Conservation (phyloP, 35 echinoderm and acorn worm species). For the Ophiothrix spiculata region DNA sequence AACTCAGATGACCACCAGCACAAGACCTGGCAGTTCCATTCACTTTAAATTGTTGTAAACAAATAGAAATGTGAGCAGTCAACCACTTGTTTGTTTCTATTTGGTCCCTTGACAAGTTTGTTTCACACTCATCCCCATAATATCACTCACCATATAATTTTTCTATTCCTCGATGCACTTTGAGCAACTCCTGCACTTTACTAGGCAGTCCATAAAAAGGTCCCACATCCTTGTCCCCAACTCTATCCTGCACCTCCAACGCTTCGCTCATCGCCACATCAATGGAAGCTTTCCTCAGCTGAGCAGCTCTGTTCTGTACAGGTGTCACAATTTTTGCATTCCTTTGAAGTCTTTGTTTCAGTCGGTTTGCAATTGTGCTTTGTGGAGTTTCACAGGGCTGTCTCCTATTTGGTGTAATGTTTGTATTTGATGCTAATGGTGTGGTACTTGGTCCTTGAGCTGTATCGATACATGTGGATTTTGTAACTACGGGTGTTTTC, state of each 20-base stretch:
- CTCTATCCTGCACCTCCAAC: not conserved
- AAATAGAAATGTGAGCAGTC: too few species aligned
- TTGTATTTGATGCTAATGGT: not conserved
- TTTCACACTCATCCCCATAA: not conserved
- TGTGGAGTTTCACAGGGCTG: not conserved
- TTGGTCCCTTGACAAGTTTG: not conserved
- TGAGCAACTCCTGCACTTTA: conserved; percentile 68
- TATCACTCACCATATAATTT: conserved; percentile 66
- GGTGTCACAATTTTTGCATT: conserved; percentile 63
- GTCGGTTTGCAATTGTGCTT: conserved; percentile 24
- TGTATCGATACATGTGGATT: not conserved
- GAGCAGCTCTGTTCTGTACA: not conserved
- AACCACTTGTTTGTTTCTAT: too few species aligned
- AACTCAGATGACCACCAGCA: too few species aligned
- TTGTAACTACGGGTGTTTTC: not conserved
- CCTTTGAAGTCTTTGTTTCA: conserved; percentile 65
- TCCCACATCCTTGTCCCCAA: conserved; percentile 65
- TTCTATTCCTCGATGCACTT: conserved; percentile 64
- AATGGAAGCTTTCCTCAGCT: conserved; percentile 28
- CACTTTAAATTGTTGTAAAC: too few species aligned
- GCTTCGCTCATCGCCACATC: conserved; percentile 56
- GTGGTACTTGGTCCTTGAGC: not conserved
- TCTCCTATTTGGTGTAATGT: not conserved
- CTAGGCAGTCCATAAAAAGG: conserved; percentile 89
- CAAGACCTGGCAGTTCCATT: too few species aligned